Conservation (phyloP, 2,797 vertebrate species). For the Erethizon dorsatum region DNA sequence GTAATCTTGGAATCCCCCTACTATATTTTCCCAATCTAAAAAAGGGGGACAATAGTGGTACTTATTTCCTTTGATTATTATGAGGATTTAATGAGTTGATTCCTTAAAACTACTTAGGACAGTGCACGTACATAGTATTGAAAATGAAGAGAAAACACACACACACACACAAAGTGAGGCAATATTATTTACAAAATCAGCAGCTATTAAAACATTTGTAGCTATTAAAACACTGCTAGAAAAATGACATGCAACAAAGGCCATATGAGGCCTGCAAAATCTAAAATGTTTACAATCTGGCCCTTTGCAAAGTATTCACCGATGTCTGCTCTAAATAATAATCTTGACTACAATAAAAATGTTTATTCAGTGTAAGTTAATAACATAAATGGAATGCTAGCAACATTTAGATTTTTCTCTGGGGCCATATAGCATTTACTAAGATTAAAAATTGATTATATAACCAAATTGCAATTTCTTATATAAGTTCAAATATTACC, state of each 20-base stretch:
- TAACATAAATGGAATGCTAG: constrained; percentile 19
- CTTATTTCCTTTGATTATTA: neutral
- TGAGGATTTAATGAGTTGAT: neutral
- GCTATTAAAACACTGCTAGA: neutral
- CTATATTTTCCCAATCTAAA: neutral
- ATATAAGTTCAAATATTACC: constrained; percentile 54
- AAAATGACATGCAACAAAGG: neutral
- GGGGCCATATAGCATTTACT: constrained; percentile 61
- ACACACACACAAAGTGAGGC: neutral
- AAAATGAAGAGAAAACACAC: neutral
- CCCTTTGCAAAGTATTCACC: constrained; percentile 10
- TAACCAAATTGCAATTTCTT: constrained; percentile 69
- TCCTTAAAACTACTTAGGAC: neutral
- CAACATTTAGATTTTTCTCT: constrained; percentile 70
- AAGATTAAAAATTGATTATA: constrained; percentile 74
- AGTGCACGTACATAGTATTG: neutral
- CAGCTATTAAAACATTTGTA: constrained; percentile 8
- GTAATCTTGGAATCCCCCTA: neutral
- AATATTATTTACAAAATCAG: neutral
- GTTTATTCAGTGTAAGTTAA: constrained; percentile 51
- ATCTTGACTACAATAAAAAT: constrained; percentile 20
- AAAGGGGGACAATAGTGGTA: neutral
- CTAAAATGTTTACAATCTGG: constrained; percentile 38
- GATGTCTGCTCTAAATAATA: neutral
- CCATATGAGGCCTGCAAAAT: neutral